Conservation (phyloP, 1,140 invertebrate genomes). For the Holcopasites calliopsidis region DNA sequence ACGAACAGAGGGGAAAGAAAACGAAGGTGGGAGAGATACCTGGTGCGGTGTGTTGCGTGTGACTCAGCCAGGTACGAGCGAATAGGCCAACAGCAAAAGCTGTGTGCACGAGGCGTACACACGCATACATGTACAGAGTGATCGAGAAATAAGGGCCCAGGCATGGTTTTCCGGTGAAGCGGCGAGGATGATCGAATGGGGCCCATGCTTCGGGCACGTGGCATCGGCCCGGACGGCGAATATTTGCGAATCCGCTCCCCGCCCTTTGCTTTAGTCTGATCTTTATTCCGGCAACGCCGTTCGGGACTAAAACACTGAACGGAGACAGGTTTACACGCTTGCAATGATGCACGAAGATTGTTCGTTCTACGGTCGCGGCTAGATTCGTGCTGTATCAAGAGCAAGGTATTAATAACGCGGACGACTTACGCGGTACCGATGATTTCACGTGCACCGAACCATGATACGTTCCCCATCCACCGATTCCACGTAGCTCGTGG, state of each 20-base stretch:
- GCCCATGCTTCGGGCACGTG: constrained; percentile 33
- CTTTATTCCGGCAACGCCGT: not conserved
- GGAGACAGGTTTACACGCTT: not conserved
- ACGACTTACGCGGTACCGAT: constrained; percentile 35
- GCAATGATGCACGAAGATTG: no score
- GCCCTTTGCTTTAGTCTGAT: not conserved
- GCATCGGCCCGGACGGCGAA: not conserved
- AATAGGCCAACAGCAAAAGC: constrained; percentile 70
- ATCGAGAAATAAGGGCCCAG: constrained; percentile 53
- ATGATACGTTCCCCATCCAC: constrained; percentile 32
- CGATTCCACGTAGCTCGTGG: constrained; percentile 34
- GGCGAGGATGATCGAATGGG: constrained; percentile 24
- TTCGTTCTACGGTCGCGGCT: no score
- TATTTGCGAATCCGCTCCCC: not conserved
- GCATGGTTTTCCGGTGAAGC: constrained; percentile 29
- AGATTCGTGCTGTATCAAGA: constrained; percentile 7
- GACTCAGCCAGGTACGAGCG: constrained; percentile 71
- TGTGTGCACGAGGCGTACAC: constrained; percentile 38
- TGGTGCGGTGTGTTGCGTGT: constrained; percentile 54
- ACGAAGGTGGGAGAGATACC: constrained; percentile 31
- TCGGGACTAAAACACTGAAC: not conserved
- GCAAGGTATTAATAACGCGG: constrained; percentile 32
- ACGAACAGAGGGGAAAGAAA: not conserved
- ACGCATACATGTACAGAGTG: constrained; percentile 42
- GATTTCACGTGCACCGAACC: constrained; percentile 54